These are phyloP conservation scores for Nannoperca australis DNA, from an alignment of 2,797 vertebrate species.

Conservation along the genomic window DNA sequence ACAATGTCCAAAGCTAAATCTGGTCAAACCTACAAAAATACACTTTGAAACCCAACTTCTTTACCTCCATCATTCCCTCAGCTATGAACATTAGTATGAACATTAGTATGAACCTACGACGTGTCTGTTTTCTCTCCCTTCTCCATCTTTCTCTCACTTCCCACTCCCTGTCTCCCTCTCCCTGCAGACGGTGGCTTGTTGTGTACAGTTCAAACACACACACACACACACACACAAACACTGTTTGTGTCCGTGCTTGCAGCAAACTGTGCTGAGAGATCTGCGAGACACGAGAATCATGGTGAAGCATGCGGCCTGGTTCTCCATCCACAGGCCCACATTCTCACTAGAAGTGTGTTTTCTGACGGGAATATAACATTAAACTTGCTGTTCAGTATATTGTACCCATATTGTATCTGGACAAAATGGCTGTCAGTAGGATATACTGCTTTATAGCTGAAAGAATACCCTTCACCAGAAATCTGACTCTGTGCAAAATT, in stretches of 20 bases:
- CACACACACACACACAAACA: no score
- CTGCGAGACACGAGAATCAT: slow-evolving; percentile 42
- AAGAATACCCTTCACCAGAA: not conserved
- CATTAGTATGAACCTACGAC: slow-evolving; percentile 8
- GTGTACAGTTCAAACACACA: slow-evolving; percentile 35
- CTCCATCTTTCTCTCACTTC: slow-evolving; percentile 54
- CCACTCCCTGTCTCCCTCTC: slow-evolving; percentile 29
- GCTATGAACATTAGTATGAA: slow-evolving; percentile 19
- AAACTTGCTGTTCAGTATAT: not conserved
- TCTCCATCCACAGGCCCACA: no score
- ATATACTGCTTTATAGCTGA: not conserved
- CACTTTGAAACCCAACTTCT: not conserved
- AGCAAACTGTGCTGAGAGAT: slow-evolving; percentile 47
- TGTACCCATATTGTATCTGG: not conserved
- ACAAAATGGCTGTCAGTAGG: not conserved
- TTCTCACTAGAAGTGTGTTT: not conserved
- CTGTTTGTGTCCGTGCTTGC: slow-evolving; percentile 22
- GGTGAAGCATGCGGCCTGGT: not conserved
- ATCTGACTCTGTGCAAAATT: not conserved
- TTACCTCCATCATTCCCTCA: slow-evolving; percentile 1
- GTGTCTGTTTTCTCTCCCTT: slow-evolving; percentile 26
- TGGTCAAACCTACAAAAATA: not conserved
- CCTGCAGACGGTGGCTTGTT: slow-evolving; percentile 38
- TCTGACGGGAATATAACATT: not conserved
- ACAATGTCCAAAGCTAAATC: not conserved